These are phyloP conservation scores for Sebastes minor DNA, from an alignment of 2,797 vertebrate species.

Conservation along the genomic window DNA sequence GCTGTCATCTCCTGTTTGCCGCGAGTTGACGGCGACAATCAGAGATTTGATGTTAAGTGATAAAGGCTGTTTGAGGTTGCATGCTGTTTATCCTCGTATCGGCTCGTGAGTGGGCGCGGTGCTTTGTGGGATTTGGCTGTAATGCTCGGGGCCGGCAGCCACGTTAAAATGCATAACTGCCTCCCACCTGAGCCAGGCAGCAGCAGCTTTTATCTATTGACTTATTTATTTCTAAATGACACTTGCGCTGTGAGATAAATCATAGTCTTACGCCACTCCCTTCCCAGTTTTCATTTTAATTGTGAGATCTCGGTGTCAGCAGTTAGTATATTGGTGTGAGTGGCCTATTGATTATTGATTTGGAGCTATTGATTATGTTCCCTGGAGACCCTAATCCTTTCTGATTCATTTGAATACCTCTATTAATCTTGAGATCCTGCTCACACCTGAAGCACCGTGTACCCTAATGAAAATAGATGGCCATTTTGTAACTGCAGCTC, in stretches of 20 bases:
- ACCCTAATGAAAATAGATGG: slow-evolving; percentile 87
- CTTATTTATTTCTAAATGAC: slow-evolving; percentile 85
- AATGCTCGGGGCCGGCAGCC: slow-evolving; percentile 53
- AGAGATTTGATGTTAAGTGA: slow-evolving; percentile 72
- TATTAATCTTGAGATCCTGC: slow-evolving; percentile 87
- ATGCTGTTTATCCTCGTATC: slow-evolving; percentile 65
- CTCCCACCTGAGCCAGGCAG: slow-evolving; percentile 69
- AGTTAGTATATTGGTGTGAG: slow-evolving; percentile 90
- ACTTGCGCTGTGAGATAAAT: slow-evolving; percentile 83
- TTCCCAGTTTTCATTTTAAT: slow-evolving; percentile 84
- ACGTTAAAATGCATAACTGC: slow-evolving; percentile 81
- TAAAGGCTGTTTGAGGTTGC: slow-evolving; percentile 64
- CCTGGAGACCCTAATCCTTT: slow-evolving; percentile 86
- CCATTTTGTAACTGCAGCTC: slow-evolving; percentile 65
- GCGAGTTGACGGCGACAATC: slow-evolving; percentile 59
- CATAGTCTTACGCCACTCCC: slow-evolving; percentile 80
- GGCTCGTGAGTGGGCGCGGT: slow-evolving; percentile 38
- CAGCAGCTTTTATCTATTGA: slow-evolving; percentile 81
- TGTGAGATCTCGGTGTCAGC: slow-evolving; percentile 88
- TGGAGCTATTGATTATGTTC: slow-evolving; percentile 83
- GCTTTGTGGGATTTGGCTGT: slow-evolving; percentile 69
- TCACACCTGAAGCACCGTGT: slow-evolving; percentile 76
- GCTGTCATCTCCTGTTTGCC: slow-evolving; percentile 71
- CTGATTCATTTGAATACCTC: slow-evolving; percentile 90
- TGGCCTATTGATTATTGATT: slow-evolving; percentile 92